Evolutionary conservation across 2,888 invertebrate genomes (phyloP).

Genomic region (Stegophylla sp.): DNA sequence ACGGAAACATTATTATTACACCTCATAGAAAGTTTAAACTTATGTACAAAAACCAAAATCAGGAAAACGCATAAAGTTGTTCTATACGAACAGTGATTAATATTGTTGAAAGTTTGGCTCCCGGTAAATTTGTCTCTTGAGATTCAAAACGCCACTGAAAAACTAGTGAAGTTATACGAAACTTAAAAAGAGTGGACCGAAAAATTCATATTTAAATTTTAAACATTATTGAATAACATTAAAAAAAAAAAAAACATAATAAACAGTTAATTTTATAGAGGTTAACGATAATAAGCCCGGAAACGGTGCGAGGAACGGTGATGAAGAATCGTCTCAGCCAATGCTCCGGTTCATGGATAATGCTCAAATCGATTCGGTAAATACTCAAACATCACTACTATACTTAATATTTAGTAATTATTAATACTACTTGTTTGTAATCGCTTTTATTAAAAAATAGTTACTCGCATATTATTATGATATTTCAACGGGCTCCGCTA

Average conservation of each 20-base stretch:
- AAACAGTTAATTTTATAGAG: slow-evolving; percentile 54
- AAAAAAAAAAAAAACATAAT: slow-evolving; percentile 19
- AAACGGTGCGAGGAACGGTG: slow-evolving; percentile 25
- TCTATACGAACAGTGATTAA: slow-evolving; percentile 30
- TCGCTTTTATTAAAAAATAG: neutral
- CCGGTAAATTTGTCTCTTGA: slow-evolving; percentile 19
- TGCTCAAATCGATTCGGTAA: slow-evolving; percentile 54
- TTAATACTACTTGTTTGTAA: neutral
- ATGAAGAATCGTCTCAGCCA: slow-evolving; percentile 48
- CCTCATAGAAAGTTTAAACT: slow-evolving; percentile 16
- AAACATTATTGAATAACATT: slow-evolving; percentile 6
- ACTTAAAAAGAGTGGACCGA: neutral
- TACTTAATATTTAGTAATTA: neutral
- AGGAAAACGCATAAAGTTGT: slow-evolving; percentile 27
- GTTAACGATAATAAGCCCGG: slow-evolving; percentile 44
- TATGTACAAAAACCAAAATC: slow-evolving; percentile 16
- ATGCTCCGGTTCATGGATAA: slow-evolving; percentile 57
- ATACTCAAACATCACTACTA: neutral
- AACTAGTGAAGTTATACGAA: neutral
- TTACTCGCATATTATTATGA: neutral
- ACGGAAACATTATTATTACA: slow-evolving; percentile 12
- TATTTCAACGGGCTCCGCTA: neutral
- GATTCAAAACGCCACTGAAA: neutral
- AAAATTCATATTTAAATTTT: slow-evolving; percentile 10
- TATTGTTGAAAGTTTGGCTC: slow-evolving; percentile 27